Evolutionary conservation across 2,888 invertebrate species (phyloP).

Genomic region (Diachrysia chrysitis): DNA sequence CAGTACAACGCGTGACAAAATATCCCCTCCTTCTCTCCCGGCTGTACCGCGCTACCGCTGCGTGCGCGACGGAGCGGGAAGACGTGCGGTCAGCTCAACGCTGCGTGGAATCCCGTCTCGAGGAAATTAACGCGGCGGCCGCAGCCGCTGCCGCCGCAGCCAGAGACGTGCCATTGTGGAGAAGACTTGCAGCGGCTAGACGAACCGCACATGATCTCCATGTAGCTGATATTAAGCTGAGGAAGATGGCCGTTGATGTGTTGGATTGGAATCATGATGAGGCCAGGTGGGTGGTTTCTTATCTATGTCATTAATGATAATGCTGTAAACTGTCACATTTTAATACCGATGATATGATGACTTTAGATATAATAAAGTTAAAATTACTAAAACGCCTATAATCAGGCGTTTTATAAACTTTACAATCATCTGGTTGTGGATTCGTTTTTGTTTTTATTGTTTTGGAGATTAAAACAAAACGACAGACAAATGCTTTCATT

Average conservation of each 20-base stretch:
- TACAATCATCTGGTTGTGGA: no score
- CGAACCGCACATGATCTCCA: constrained; percentile 95
- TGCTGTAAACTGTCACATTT: no score
- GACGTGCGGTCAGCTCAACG: constrained; percentile 96
- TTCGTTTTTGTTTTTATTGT: no score
- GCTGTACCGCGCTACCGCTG: constrained; percentile 96
- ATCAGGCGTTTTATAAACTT: no score
- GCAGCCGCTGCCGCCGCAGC: constrained; percentile 97
- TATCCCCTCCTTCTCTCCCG: constrained; percentile 97
- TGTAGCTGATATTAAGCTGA: constrained; percentile 95
- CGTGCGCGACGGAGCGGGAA: constrained; percentile 94
- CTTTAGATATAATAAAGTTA: no score
- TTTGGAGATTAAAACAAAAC: no score
- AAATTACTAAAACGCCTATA: no score
- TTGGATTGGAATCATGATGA: constrained; percentile 98
- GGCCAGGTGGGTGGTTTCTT: constrained; percentile 88
- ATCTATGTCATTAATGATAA: background rate
- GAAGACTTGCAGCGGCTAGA: constrained; percentile 94
- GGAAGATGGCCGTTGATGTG: constrained; percentile 98
- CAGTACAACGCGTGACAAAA: constrained; percentile 98
- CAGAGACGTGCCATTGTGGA: constrained; percentile 96
- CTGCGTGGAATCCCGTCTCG: constrained; percentile 97
- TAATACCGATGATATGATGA: no score
- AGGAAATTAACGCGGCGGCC: constrained; percentile 98
- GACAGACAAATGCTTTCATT: no score